Evolutionary conservation across 2,888 invertebrate species (phyloP), one percentile per base, ranked within the genome.

Genomic region (Apomyelois bistriatella): DNA sequence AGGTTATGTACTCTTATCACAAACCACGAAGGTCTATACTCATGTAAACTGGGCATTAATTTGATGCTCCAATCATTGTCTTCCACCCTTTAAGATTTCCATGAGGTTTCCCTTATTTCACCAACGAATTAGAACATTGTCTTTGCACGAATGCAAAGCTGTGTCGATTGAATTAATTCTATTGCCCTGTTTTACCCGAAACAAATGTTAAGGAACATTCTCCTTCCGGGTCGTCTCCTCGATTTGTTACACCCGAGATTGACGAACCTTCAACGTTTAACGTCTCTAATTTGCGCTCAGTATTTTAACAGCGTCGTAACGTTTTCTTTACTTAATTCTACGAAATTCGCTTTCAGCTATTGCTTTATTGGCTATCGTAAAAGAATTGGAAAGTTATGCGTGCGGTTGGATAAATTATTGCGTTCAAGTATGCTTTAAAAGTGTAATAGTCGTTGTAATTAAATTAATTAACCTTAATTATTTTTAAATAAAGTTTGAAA

Each of bases 121-220:
- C 66, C 59, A 74, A 75, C 72, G 76, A 81, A 82, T 76, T 68
- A 79, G 75, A 80, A 83, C 84, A 82, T 82, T 76, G 81, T 77
- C 78, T 83, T 82, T 74, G 74, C 74, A 71, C 77, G 79, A 82
- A 85, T 82, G 79, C 77, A 80, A 84, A 85, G 79, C 84, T 81
- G 70, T 71, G 72, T 64, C 83, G 79, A 88, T 88, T 84, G 85
- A 87, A 87, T 89, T 89, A 89, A 87, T 88, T 88, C 81, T 82
- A 88, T 85, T 76, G 83, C 83, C 77, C 70, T 76, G 81, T 85
- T 85, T 74, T 71, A 74, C 67, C 72, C 70, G 75, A 73, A 79
- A 77, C 82, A 79, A 83, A 82, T 82, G 82, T 82, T 74, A 79
- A 81, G 76, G 82, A 79, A 79, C 77, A 76, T 81, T 77, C 72